A percentile compares a stretch with the other conserved stretches of the same genome.
Evolutionary conservation across 2,888 invertebrate species (phyloP).

Genomic region (Hermaeophaga mercurialis): DNA sequence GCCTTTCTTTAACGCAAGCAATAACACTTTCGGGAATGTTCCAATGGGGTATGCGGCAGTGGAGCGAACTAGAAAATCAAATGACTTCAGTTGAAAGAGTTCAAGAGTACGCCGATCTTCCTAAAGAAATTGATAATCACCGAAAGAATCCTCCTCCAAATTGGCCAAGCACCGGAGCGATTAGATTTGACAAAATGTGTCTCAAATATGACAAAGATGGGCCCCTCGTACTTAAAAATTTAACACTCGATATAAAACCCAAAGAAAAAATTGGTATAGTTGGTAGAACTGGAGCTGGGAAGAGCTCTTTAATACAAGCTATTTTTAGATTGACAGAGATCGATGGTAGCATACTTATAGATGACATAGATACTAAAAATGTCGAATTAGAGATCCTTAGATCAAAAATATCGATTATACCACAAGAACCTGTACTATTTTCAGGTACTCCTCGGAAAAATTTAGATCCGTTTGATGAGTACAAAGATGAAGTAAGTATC

Average conservation of each 20-base stretch:
- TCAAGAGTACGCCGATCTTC: constrained; percentile 76
- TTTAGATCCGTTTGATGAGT: constrained; percentile 86
- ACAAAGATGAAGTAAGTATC: constrained; percentile 65
- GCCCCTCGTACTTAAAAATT: constrained; percentile 73
- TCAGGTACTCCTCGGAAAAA: constrained; percentile 87
- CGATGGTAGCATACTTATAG: constrained; percentile 80
- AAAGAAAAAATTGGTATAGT: constrained; percentile 78
- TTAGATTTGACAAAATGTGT: constrained; percentile 70
- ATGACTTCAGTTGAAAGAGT: constrained; percentile 90
- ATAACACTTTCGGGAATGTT: constrained; percentile 73
- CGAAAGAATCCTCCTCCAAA: constrained; percentile 68
- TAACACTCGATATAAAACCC: constrained; percentile 69
- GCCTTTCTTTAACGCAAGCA: constrained; percentile 79
- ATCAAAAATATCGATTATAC: constrained; percentile 81
- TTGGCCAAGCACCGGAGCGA: constrained; percentile 74
- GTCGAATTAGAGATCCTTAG: constrained; percentile 78
- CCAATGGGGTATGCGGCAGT: constrained; percentile 75
- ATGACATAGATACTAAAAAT: constrained; percentile 70
- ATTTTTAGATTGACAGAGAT: constrained; percentile 80
- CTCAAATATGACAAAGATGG: constrained; percentile 74
- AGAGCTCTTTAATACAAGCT: constrained; percentile 75
- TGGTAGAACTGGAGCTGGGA: constrained; percentile 83
- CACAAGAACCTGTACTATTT: constrained; percentile 85
- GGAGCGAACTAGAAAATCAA: constrained; percentile 83
- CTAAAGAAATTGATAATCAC: constrained; percentile 65